Base-by-base conservation (phyloP, 2,113 vertebrate genomes). In the Heterotis niloticus region DNA sequence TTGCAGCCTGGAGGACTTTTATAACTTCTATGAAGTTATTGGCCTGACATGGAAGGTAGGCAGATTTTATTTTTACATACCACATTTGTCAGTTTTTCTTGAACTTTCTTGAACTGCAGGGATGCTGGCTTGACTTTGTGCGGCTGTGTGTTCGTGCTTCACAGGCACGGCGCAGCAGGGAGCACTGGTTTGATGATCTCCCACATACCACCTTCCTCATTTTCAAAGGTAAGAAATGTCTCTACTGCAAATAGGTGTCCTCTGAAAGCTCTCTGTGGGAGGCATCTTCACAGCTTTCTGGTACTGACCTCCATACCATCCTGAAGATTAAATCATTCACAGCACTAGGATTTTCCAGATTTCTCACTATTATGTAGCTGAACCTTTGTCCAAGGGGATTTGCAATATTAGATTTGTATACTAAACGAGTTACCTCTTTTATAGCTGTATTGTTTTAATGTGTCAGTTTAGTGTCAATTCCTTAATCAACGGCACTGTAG, bases 181-280 rank as follows among this genome's bases (percentile, higher is more conserved):
- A 99, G 72, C 93, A 98, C 83, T 99, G 97, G 98, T 99, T 99
- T 82, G 96, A 99, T 79, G 97, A 99, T 69, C 95, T 99, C 34
- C 96, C 96, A 23, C 91, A 93, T 71, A 99, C 98, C 0, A 92
- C 96, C 0, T 96, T 98, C 87, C 93, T 99, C 65, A 99, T 99
- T 83, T 97, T 99, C 77, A 99, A 98, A 95, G 98, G 98, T 75
- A 74, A 81, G 78, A 80, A n/a, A 81, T 64, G 83, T 10, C 54
- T 44, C 16, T 64, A 28, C 29, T 66, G 23, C 20, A 62, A 29
- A n/a, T 13, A 29, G 23, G 16, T n/a, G 56, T 17, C 13, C 54
- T 73, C 44, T 73, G 0, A 20, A 20, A 24, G 5, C 51, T 26
- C 52, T 44, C 34, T 44, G 34, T 44, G 34, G 7, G 34, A 44